A percentile compares a stretch with the other conserved stretches of the same genome.
Evolutionary conservation across 2,888 invertebrate species (phyloP).

Genomic region (Chrysolina haemoptera): DNA sequence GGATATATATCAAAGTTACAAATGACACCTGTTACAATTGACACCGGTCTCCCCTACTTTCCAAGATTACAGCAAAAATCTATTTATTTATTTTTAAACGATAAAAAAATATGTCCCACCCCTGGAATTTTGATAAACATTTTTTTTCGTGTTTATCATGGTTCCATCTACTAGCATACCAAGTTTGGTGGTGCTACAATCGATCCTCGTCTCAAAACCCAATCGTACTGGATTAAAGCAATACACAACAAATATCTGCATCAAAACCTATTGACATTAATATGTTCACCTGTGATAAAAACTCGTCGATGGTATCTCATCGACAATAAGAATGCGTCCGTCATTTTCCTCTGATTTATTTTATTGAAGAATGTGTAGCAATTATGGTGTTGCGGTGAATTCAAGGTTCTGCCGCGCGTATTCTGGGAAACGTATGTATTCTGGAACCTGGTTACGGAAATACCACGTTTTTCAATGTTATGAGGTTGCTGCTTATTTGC

Average conservation of each 20-base stretch:
- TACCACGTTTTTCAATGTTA: constrained; percentile 15
- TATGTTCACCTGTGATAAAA: constrained; percentile 14
- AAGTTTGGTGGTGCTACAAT: no score
- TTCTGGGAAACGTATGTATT: constrained; percentile 8
- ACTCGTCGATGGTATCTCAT: constrained; percentile 2
- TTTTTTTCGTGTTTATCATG: no score
- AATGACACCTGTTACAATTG: no score
- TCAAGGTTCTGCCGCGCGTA: constrained; percentile 17
- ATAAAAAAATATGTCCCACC: no score
- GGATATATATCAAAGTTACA: no score
- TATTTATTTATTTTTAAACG: no score
- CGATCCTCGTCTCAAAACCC: no score
- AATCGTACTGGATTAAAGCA: background rate
- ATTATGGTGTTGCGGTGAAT: constrained; percentile 19
- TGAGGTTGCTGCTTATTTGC: constrained; percentile 3
- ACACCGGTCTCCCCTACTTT: no score
- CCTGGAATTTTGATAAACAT: no score
- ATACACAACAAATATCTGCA: background rate
- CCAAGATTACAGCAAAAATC: no score
- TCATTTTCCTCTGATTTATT: constrained; percentile 16
- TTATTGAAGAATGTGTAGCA: constrained; percentile 17
- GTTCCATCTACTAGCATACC: no score
- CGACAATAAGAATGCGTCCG: constrained; percentile 22
- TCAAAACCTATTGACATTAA: constrained; percentile 2
- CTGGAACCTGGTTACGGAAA: constrained; percentile 19